These are phyloP conservation scores for Forficula auricularia DNA, from an alignment of 1,140 invertebrate genomes.

Conservation along the genomic window DNA sequence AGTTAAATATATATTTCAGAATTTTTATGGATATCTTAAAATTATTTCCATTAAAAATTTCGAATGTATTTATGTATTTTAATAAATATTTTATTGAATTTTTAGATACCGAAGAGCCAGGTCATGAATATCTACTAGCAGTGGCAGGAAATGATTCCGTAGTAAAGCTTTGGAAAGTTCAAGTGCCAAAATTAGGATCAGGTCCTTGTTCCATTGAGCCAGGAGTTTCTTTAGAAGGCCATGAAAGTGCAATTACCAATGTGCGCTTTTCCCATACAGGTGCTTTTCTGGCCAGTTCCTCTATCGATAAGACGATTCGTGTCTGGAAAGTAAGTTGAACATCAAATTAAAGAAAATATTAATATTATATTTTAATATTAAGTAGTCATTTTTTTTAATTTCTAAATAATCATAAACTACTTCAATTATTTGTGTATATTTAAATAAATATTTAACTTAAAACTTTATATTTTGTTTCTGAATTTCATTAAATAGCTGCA, in stretches of 20 bases:
- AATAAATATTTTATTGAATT: no score
- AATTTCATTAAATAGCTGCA: no score
- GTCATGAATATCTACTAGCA: conserved; percentile 34
- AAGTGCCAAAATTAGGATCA: conserved; percentile 16
- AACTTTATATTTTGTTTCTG: no score
- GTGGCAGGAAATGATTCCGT: conserved; percentile 52
- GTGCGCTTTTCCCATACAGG: conserved; percentile 42
- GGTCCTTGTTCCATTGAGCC: conserved; percentile 11
- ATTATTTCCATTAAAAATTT: no score
- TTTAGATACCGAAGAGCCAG: no score
- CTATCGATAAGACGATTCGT: conserved; percentile 49
- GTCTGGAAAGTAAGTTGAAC: conserved; percentile 42
- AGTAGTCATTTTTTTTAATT: background rate
- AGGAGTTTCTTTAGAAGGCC: conserved; percentile 19
- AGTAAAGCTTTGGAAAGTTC: conserved; percentile 56
- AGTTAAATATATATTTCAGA: no score
- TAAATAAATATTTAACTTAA: no score
- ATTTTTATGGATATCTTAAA: no score
- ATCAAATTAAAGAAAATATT: conserved; percentile 6
- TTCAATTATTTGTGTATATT: conserved; percentile 6
- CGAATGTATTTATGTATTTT: no score
- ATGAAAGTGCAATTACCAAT: conserved; percentile 36
- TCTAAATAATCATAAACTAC: conserved; percentile 3
- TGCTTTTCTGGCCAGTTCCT: conserved; percentile 38
- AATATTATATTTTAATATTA: background rate